Evolutionary conservation across 2,888 invertebrate genomes (phyloP).

Genomic region (Electrophaes corylata): DNA sequence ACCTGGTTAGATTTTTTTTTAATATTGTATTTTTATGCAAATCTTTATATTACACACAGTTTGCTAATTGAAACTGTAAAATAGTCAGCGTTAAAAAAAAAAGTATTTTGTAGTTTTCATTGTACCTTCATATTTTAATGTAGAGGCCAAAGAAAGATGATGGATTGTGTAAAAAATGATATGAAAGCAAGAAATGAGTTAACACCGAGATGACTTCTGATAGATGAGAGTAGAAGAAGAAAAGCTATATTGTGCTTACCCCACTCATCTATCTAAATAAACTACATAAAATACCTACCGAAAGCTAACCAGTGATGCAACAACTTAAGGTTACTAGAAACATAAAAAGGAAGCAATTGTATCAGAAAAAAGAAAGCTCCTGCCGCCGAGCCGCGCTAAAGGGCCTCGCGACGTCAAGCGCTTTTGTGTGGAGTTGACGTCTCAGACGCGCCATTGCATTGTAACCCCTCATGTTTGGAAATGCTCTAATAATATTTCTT

Average conservation of each 20-base stretch:
- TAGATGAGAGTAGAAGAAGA: too few species aligned
- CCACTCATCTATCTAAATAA: too few species aligned
- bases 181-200: too few species aligned
- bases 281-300: not conserved
- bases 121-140: not conserved
- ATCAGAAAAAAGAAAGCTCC: not conserved
- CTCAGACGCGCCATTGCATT: slow-evolving; percentile 10
- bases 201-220: too few species aligned
- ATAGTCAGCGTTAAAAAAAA: not conserved
- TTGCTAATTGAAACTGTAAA: not conserved
- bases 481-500: not conserved
- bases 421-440: slow-evolving; percentile 20
- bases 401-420: slow-evolving; percentile 1
- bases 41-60: not conserved
- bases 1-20: not conserved
- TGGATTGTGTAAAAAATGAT: too few species aligned
- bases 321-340: not conserved
- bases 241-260: too few species aligned
- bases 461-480: not conserved
- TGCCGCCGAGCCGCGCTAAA: not conserved
- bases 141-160: too few species aligned
- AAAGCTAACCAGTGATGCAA: not conserved
- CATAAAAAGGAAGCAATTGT: slow-evolving; percentile 1
- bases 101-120: not conserved
- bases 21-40: not conserved